Evolutionary conservation across 2,797 vertebrate species (phyloP).

Genomic region (Lophius americanus): DNA sequence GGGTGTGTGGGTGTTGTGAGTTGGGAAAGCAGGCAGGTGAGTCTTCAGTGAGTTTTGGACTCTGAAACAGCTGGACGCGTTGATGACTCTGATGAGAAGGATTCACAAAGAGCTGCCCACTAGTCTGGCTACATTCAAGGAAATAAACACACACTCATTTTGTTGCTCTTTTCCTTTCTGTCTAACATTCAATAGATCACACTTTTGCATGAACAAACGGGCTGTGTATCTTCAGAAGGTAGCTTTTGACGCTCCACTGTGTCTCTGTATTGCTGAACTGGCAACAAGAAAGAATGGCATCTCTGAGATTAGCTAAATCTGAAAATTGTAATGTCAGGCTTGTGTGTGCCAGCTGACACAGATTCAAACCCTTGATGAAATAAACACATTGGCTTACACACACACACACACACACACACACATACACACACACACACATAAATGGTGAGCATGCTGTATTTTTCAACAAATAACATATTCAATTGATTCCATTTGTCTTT

Average conservation of each 20-base stretch:
- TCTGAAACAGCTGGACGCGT: constrained; percentile 80
- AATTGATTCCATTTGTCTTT: constrained; percentile 42
- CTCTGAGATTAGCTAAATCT: constrained; percentile 67
- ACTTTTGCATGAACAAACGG: constrained; percentile 2
- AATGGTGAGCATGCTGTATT: constrained; percentile 17
- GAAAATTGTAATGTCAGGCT: constrained; percentile 66
- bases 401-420: constrained; percentile 10
- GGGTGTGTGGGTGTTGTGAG: neutral
- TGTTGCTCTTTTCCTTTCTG: neutral
- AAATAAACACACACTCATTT: constrained; percentile 15
- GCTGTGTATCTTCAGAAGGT: constrained; percentile 3
- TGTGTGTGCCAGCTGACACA: constrained; percentile 60
- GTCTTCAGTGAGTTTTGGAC: constrained; percentile 65
- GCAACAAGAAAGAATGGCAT: constrained; percentile 45
- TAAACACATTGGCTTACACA: constrained; percentile 31
- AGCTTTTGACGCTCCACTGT: constrained; percentile 18
- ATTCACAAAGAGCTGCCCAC: constrained; percentile 58
- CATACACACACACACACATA: constrained; percentile 1
- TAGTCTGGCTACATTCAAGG: constrained; percentile 48
- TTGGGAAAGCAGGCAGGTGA: constrained; percentile 59
- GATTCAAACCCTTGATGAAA: constrained; percentile 52
- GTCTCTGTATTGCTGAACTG: constrained; percentile 38
- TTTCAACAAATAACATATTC: constrained; percentile 43
- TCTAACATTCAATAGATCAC: neutral
- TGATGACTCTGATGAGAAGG: constrained; percentile 76